phyloP scores from a whole-genome alignment of 1,140 invertebrate species.

The Cotesia vestalis region DNA sequence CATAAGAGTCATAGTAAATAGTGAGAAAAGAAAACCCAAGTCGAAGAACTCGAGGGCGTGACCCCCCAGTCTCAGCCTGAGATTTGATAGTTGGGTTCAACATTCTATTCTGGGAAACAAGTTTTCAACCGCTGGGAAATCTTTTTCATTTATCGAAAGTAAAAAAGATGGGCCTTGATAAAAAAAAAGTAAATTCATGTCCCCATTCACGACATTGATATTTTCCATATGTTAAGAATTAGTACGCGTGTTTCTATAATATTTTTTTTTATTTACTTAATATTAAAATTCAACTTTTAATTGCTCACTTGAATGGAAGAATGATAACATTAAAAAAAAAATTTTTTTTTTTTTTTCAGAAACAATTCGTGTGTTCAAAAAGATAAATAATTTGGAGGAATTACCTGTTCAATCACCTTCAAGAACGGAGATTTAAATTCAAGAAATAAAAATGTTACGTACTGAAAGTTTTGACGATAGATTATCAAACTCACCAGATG shows the following conservation, averaged over 20 bases:
- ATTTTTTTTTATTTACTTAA: not conserved
- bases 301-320: too few species aligned
- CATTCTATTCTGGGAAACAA: not conserved
- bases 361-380: not conserved
- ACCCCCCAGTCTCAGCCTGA: not conserved
- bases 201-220: not conserved
- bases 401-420: not conserved
- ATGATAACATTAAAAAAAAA: too few species aligned
- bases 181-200: not conserved
- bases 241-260: too few species aligned
- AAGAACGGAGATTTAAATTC: not conserved
- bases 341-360: too few species aligned
- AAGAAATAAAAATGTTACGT: conserved; percentile 5
- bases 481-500: conserved; percentile 28
- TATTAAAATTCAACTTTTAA: not conserved
- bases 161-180: not conserved
- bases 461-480: conserved; percentile 26
- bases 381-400: not conserved
- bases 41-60: conserved; percentile 15
- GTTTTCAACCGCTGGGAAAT: conserved; percentile 16
- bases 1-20: conserved; percentile 2
- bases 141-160: not conserved
- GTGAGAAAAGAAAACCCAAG: too few species aligned
- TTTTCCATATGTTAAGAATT: not conserved
- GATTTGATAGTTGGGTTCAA: not conserved